Percentiles rank a stretch among this genome's conserved stretches.
Evolutionary conservation across 2,113 vertebrate species (phyloP).

Genomic region (Tyrannus savana): DNA sequence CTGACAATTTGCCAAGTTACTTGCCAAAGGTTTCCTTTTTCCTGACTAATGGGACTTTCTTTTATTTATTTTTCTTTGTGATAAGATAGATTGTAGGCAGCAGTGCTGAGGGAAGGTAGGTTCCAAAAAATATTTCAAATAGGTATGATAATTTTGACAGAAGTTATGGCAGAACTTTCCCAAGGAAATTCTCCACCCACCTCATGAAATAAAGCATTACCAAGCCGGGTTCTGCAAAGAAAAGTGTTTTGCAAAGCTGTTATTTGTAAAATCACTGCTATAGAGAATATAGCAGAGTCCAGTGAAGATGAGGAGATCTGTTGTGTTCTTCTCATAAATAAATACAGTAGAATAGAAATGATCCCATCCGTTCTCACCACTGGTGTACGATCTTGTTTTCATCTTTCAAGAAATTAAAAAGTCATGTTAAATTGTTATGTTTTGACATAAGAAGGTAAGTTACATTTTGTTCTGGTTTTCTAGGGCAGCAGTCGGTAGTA

Average conservation of each 20-base stretch:
- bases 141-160: not conserved
- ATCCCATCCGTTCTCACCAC: not conserved
- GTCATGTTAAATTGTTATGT: not conserved
- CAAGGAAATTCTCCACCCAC: not conserved
- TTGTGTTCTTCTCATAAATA: not conserved
- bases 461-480: not conserved
- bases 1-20: not conserved
- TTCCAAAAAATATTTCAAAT: not conserved
- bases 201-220: not conserved
- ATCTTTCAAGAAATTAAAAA: not conserved
- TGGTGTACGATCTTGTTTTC: not conserved
- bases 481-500: not conserved
- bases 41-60: not conserved
- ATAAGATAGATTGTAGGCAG: not conserved
- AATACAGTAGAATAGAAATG: not conserved
- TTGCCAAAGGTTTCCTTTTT: not conserved
- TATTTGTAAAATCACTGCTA: not conserved
- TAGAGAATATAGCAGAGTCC: not conserved
- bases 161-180: not conserved
- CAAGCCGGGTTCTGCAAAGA: not conserved
- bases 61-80: not conserved
- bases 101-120: not conserved
- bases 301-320: not conserved
- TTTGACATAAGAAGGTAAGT: not conserved
- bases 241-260: not conserved